Percentiles rank a stretch among this genome's conserved stretches.
These are phyloP conservation scores for Elanus axillaris DNA, from an alignment of 2,113 vertebrate species.

Conservation along the genomic window DNA sequence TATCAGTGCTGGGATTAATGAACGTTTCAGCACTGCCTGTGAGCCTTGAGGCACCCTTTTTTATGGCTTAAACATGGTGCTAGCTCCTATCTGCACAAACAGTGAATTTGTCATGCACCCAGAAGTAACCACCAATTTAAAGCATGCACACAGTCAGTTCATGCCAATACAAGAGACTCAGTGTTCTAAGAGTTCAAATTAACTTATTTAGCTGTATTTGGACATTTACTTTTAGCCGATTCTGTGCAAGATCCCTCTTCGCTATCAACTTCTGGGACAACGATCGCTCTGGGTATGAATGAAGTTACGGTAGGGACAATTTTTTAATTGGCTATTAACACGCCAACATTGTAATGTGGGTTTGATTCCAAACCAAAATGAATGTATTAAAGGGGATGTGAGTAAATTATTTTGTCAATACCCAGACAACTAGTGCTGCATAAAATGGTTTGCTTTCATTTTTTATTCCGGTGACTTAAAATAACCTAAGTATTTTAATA, in stretches of 20 bases:
- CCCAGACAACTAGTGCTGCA: constrained; percentile 70
- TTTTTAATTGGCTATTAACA: constrained; percentile 54
- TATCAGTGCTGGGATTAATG: constrained; percentile 50
- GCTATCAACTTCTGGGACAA: constrained; percentile 15
- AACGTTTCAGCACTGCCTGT: constrained; percentile 35
- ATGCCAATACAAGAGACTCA: constrained; percentile 18
- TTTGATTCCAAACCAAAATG: constrained; percentile 74
- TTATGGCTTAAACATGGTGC: constrained; percentile 49
- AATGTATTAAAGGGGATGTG: constrained; percentile 71
- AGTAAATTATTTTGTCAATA: constrained; percentile 75
- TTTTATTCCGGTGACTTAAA: constrained; percentile 71
- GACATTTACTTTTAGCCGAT: constrained; percentile 16
- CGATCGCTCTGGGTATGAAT: constrained; percentile 57
- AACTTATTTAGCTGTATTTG: constrained; percentile 65
- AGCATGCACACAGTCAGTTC: background rate
- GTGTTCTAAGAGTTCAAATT: constrained; percentile 24
- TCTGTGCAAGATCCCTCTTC: constrained; percentile 18
- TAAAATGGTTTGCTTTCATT: constrained; percentile 62
- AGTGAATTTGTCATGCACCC: background rate
- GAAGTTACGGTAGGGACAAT: constrained; percentile 26
- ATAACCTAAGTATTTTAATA: constrained; percentile 76
- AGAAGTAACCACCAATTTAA: constrained; percentile 9
- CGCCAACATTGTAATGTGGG: constrained; percentile 33
- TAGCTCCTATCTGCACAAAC: constrained; percentile 34
- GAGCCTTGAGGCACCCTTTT: constrained; percentile 44